Conservation (phyloP, 2,888 invertebrate genomes). For the Endotricha flammealis region DNA sequence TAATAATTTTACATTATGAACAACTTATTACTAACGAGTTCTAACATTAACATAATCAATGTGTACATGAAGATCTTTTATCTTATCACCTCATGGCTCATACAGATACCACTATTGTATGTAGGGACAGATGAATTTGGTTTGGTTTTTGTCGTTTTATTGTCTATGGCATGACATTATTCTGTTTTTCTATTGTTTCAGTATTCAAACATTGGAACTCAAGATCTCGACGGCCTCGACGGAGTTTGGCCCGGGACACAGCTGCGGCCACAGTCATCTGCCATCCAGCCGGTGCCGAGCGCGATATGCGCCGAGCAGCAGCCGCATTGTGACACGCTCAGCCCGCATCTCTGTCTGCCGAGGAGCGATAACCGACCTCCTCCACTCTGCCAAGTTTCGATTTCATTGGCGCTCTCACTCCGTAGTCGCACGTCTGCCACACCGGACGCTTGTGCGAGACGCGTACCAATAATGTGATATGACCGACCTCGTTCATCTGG, state of each 20-base stretch:
- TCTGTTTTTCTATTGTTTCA: neutral
- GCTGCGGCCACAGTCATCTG: slow-evolving; percentile 24
- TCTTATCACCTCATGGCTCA: too few species aligned
- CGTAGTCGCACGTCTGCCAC: slow-evolving; percentile 56
- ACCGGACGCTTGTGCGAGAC: slow-evolving; percentile 48
- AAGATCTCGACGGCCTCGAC: neutral
- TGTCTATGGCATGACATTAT: too few species aligned
- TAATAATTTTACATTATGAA: too few species aligned
- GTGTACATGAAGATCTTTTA: too few species aligned
- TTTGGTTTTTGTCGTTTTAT: too few species aligned
- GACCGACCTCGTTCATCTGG: slow-evolving; percentile 23
- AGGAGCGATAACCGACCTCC: slow-evolving; percentile 61
- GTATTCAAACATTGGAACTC: neutral
- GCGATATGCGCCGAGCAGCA: slow-evolving; percentile 46
- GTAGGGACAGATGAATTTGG: too few species aligned
- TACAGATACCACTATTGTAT: too few species aligned
- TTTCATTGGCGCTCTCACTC: slow-evolving; percentile 55
- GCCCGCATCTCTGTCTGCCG: slow-evolving; percentile 36
- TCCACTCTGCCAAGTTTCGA: slow-evolving; percentile 58
- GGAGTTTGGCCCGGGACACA: slow-evolving; percentile 1
- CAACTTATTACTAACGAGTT: too few species aligned
- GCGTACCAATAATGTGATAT: slow-evolving; percentile 16
- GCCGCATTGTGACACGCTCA: slow-evolving; percentile 49
- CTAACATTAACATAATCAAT: too few species aligned
- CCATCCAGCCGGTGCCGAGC: slow-evolving; percentile 31